A percentile compares a stretch with the other conserved stretches of the same genome.
Evolutionary conservation across 2,888 invertebrate genomes (phyloP).

Genomic region (Macrosoma leucophasiata): DNA sequence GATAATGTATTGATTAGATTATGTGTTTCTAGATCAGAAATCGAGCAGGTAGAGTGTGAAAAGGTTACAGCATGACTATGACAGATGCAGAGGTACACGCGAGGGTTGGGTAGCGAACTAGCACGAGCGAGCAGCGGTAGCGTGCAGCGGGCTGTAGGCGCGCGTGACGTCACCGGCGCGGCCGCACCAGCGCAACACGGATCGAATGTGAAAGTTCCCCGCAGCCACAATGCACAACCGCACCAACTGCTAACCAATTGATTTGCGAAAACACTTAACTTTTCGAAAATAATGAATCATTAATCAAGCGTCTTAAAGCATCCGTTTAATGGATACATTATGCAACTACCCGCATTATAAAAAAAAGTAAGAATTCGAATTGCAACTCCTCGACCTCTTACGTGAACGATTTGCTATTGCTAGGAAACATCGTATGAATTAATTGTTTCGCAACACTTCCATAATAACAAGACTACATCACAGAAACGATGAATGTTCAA

Average conservation of each 20-base stretch:
- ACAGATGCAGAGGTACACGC: too few species aligned
- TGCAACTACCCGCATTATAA: conserved; percentile 5
- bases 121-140: conserved; percentile 8
- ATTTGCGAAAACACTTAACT: conserved; percentile 30
- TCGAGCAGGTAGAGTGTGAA: too few species aligned
- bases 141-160: conserved; percentile 32
- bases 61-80: too few species aligned
- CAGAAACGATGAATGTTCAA: conserved; percentile 17
- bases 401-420: conserved; percentile 25
- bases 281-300: conserved; percentile 4
- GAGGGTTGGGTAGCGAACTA: conserved; percentile 5
- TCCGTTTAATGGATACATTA: conserved; percentile 22
- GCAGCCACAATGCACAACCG: conserved; percentile 42
- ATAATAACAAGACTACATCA: conserved; percentile 1
- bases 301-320: too few species aligned
- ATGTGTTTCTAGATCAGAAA: too few species aligned
- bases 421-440: too few species aligned
- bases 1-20: too few species aligned
- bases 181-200: conserved; percentile 53
- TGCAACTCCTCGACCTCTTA: conserved; percentile 17
- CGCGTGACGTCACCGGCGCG: conserved; percentile 55
- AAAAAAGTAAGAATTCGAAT: not conserved
- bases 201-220: conserved; percentile 71
- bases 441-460: too few species aligned
- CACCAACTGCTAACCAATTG: conserved; percentile 57